Percentiles rank a stretch among this genome's conserved stretches.
Conservation (phyloP, 2,113 vertebrate species). For the Narcine bancroftii region DNA sequence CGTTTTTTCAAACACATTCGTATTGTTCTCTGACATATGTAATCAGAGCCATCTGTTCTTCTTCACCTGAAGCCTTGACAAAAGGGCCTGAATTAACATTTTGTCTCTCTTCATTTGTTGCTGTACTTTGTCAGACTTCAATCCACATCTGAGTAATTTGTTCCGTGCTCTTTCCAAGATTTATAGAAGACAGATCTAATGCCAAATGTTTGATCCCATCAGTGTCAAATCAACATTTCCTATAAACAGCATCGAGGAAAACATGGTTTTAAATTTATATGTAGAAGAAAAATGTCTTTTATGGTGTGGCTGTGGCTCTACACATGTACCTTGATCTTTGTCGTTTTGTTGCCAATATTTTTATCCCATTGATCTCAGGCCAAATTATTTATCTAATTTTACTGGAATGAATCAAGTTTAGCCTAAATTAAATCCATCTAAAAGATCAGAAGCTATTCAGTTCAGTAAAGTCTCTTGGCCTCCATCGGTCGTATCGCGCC, state of each 20-base stretch:
- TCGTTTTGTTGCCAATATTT: background rate
- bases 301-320: background rate
- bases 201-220: slow-evolving; percentile 23
- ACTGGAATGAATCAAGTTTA: background rate
- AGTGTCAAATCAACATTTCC: background rate
- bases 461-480: background rate
- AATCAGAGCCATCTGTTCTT: slow-evolving; percentile 25
- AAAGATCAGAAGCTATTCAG: background rate
- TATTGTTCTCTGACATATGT: background rate
- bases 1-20: background rate
- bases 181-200: background rate
- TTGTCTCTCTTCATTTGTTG: background rate
- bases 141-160: slow-evolving; percentile 11
- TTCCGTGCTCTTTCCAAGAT: background rate
- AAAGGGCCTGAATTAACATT: background rate
- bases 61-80: background rate
- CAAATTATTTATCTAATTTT: background rate
- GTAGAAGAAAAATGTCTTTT: background rate
- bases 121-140: slow-evolving; percentile 16
- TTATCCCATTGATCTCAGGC: background rate
- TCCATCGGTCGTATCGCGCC: too few species aligned
- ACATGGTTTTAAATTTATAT: background rate
- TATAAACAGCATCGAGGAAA: background rate
- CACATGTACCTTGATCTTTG: background rate
- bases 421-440: background rate